Evolutionary conservation across 2,113 vertebrate genomes (phyloP).

Genomic region (Corythaeola cristata): DNA sequence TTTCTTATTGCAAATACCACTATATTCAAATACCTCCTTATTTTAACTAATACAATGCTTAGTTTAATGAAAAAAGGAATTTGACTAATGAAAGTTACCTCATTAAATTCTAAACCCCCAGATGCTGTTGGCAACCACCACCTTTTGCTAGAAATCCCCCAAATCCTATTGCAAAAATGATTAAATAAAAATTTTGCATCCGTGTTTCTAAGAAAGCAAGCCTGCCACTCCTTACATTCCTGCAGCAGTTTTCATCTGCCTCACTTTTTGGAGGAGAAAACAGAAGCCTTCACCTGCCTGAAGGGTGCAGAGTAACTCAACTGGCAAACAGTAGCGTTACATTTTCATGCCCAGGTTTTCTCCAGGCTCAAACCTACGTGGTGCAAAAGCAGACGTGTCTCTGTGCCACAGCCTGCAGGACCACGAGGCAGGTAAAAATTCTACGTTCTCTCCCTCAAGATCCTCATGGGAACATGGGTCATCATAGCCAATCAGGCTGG

Average conservation of each 20-base stretch:
- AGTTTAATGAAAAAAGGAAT: slow-evolving; percentile 66
- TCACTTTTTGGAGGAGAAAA: background rate
- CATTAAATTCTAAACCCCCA: slow-evolving; percentile 61
- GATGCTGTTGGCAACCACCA: background rate
- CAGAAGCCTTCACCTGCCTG: too few species aligned
- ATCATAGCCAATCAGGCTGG: background rate
- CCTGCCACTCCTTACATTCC: background rate
- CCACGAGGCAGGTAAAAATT: background rate
- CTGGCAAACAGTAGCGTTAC: background rate
- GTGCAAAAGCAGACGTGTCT: accelerated
- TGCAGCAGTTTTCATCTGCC: background rate
- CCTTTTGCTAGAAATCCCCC: background rate
- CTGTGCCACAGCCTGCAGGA: background rate
- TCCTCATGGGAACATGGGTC: too few species aligned
- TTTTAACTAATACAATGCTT: slow-evolving; percentile 70
- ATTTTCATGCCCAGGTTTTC: background rate
- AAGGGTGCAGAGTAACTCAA: background rate
- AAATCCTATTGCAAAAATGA: background rate
- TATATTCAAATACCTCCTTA: background rate
- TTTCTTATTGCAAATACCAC: background rate
- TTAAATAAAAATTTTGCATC: background rate
- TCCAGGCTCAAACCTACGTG: background rate
- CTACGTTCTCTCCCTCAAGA: background rate
- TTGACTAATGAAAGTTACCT: slow-evolving; percentile 61
- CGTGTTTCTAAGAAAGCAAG: background rate